These are phyloP conservation scores for Hemicordylus capensis DNA, from an alignment of 2,113 vertebrate genomes.

Conservation along the genomic window DNA sequence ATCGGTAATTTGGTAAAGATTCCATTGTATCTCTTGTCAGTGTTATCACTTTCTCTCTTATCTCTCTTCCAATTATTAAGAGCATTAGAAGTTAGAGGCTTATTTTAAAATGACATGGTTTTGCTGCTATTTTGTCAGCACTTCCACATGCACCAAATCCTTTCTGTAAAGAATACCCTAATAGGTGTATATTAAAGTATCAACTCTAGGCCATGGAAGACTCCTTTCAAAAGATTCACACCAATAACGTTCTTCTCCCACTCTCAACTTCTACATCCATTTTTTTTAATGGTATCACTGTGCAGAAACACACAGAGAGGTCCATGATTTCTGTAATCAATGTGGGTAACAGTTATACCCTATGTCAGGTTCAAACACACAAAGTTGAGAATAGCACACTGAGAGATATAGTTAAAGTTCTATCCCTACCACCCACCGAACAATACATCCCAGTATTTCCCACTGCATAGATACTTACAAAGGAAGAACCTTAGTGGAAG, in stretches of 20 bases:
- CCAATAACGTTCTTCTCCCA: background rate
- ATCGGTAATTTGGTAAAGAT: background rate
- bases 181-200: background rate
- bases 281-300: background rate
- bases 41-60: too few species aligned
- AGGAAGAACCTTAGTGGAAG: background rate
- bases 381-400: too few species aligned
- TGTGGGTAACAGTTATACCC: background rate
- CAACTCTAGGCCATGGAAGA: background rate
- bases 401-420: background rate
- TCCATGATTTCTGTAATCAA: too few species aligned
- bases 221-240: background rate
- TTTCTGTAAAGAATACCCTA: background rate
- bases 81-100: background rate
- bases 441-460: background rate
- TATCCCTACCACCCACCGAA: background rate
- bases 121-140: background rate
- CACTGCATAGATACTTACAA: background rate
- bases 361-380: background rate
- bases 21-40: background rate
- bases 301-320: background rate
- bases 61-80: background rate
- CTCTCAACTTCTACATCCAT: background rate
- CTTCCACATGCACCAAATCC: background rate
- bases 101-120: background rate